These are phyloP conservation scores for Leiothrix lutea DNA, from an alignment of 2,113 vertebrate species.

Conservation along the genomic window DNA sequence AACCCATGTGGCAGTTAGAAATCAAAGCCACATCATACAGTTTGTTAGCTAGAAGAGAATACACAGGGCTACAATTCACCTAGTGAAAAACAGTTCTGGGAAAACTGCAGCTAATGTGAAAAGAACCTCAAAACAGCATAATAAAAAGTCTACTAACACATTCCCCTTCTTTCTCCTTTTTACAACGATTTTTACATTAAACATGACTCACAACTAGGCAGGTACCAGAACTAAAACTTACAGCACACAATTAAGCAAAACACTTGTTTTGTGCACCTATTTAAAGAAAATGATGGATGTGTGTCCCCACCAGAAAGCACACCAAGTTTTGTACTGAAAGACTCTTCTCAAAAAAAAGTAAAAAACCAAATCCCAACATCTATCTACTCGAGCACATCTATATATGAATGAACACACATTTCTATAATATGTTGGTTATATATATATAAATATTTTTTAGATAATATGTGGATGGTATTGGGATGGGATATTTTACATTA, in stretches of 20 bases:
- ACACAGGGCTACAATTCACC: neutral
- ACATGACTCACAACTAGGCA: neutral
- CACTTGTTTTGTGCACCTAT: neutral
- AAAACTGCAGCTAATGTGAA: neutral
- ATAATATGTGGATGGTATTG: neutral
- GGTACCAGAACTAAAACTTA: neutral
- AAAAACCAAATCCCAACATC: neutral
- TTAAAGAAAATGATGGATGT: neutral
- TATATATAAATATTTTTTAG: rapidly evolving
- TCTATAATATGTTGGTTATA: neutral
- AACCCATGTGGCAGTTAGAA: neutral
- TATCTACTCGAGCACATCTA: neutral
- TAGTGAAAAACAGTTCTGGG: neutral
- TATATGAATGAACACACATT: neutral
- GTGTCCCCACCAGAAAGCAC: neutral
- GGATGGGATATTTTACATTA: neutral
- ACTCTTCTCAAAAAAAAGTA: neutral
- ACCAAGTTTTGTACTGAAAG: neutral
- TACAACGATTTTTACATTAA: neutral
- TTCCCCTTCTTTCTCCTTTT: rapidly evolving
- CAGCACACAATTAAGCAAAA: neutral
- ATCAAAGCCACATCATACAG: neutral
- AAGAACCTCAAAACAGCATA: neutral
- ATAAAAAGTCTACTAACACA: neutral
- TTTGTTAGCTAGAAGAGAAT: neutral